Evolutionary conservation across 2,113 vertebrate genomes (phyloP).

Genomic region (Callipepla californica): DNA sequence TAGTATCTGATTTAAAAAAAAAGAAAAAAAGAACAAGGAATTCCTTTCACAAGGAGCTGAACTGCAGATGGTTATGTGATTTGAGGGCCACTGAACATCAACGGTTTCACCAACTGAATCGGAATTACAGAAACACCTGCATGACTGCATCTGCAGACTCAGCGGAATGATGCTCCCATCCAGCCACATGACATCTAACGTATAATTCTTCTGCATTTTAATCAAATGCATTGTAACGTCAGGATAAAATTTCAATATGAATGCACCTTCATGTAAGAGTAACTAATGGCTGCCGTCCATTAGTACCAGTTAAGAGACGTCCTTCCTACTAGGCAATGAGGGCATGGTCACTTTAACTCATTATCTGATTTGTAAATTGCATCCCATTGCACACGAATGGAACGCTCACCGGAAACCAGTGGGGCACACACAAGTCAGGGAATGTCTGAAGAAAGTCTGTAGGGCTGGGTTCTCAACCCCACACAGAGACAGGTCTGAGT

Average conservation of each 20-base stretch:
- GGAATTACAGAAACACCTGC: constrained; percentile 64
- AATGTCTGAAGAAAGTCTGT: not conserved
- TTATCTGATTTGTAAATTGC: constrained; percentile 47
- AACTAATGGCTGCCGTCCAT: constrained; percentile 54
- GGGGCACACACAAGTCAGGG: not conserved
- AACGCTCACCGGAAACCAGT: not conserved
- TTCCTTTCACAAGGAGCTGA: constrained; percentile 53
- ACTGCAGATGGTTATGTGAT: constrained; percentile 51
- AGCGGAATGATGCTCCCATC: constrained; percentile 48
- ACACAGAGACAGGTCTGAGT: not conserved
- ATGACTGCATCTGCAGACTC: constrained; percentile 71
- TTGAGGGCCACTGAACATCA: constrained; percentile 58
- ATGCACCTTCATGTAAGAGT: constrained; percentile 63
- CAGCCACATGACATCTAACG: constrained; percentile 49
- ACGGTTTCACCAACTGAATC: constrained; percentile 43
- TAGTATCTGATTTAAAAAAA: not conserved
- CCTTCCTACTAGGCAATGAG: constrained; percentile 4
- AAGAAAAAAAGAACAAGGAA: constrained; percentile 39
- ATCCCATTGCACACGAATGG: not conserved
- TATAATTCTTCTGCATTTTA: constrained; percentile 64
- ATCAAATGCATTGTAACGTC: constrained; percentile 57
- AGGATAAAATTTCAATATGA: constrained; percentile 62
- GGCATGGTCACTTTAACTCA: constrained; percentile 5
- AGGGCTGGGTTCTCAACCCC: not conserved
- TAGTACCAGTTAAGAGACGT: constrained; percentile 42